These are phyloP conservation scores for Tiaroga cobitis DNA, from an alignment of 2,797 vertebrate species.

Conservation along the genomic window DNA sequence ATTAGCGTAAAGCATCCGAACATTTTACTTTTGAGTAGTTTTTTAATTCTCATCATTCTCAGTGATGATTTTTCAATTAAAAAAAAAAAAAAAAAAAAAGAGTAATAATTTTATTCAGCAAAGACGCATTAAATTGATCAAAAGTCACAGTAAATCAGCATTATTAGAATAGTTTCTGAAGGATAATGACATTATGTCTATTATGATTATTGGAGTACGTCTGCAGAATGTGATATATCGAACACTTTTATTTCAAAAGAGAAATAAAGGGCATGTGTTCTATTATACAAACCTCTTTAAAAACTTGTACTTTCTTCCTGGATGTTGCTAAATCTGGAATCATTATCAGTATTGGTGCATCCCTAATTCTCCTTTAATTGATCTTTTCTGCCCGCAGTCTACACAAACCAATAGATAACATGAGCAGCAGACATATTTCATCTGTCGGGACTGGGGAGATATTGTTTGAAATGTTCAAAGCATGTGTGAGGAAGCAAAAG, in stretches of 20 bases:
- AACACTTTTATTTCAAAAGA: background rate
- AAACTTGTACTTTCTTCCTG: background rate
- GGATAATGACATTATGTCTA: too few species aligned
- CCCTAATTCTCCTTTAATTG: background rate
- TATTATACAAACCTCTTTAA: background rate
- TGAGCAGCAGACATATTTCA: constrained; percentile 10
- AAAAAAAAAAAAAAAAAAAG: too few species aligned
- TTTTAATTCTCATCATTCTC: too few species aligned
- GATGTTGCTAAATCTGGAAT: background rate
- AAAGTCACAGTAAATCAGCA: too few species aligned
- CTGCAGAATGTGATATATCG: background rate
- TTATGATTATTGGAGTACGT: background rate
- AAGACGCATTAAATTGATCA: too few species aligned
- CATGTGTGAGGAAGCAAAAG: constrained; percentile 63
- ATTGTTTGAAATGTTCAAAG: constrained; percentile 41
- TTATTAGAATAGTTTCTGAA: too few species aligned
- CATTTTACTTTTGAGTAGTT: too few species aligned
- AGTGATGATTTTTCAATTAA: too few species aligned
- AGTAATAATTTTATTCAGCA: too few species aligned
- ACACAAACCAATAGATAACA: constrained; percentile 13
- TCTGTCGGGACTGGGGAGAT: background rate
- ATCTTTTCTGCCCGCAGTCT: background rate
- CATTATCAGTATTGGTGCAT: background rate
- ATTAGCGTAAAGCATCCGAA: too few species aligned
- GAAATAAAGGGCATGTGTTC: background rate